A percentile compares a stretch with the other conserved stretches of the same genome.
Conservation (phyloP, 2,797 vertebrate genomes). For the Triplophysa bombifrons region DNA sequence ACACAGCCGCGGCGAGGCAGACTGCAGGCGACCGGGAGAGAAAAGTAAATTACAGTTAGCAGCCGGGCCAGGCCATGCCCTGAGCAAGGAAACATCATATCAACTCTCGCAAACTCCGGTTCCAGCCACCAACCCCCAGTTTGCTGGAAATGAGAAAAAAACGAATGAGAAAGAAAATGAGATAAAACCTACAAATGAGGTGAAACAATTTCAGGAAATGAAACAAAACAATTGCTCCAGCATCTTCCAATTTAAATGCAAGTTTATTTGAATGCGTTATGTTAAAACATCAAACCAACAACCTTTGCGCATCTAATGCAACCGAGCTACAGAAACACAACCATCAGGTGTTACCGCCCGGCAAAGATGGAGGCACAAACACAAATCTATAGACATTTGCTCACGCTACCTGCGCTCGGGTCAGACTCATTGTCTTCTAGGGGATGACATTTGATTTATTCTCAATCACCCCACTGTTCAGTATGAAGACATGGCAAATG, state of each 20-base stretch:
- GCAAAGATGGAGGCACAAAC: conserved; percentile 35
- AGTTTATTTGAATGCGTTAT: conserved; percentile 24
- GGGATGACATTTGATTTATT: conserved; percentile 62
- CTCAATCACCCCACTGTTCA: conserved; percentile 56
- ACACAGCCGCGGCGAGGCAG: conserved; percentile 84
- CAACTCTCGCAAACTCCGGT: conserved; percentile 76
- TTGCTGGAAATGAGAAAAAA: conserved; percentile 58
- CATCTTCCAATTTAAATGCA: conserved; percentile 17
- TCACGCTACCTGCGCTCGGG: conserved; percentile 49
- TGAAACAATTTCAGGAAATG: conserved; percentile 69
- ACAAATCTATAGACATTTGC: conserved; percentile 38
- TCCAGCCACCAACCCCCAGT: conserved; percentile 60
- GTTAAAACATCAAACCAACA: no score
- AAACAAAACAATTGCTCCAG: conserved; percentile 50
- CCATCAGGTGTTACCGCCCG: not conserved
- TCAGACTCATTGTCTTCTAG: conserved; percentile 54
- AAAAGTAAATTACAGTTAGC: conserved; percentile 91
- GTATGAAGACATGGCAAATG: conserved; percentile 58
- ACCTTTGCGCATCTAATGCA: no score
- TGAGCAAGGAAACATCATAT: conserved; percentile 85
- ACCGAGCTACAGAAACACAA: no score
- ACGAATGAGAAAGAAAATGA: not conserved
- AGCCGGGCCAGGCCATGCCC: conserved; percentile 79
- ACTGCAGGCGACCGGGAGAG: conserved; percentile 84
- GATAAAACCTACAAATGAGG: conserved; percentile 66